phyloP scores from a whole-genome alignment of 2,888 invertebrate genomes.

The Cheilosia soror region DNA sequence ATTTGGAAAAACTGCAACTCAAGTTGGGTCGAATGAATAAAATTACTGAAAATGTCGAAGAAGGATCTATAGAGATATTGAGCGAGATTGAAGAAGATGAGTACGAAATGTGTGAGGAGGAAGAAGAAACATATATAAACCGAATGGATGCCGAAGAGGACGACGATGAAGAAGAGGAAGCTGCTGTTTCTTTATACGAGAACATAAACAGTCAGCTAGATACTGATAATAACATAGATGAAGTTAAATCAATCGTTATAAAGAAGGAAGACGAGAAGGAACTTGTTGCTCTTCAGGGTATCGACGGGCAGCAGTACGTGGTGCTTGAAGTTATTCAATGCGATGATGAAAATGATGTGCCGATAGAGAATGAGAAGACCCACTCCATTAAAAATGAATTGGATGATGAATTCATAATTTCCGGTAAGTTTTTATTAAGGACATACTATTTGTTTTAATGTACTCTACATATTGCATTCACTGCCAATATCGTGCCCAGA shows the following conservation, averaged over 20 bases:
- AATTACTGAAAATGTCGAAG: constrained; percentile 78
- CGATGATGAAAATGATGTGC: constrained; percentile 87
- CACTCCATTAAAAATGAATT: constrained; percentile 58
- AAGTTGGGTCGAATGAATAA: constrained; percentile 88
- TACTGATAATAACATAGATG: background rate
- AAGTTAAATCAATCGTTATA: constrained; percentile 81
- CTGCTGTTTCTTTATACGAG: constrained; percentile 67
- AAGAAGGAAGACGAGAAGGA: constrained; percentile 84
- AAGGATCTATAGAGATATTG: constrained; percentile 78
- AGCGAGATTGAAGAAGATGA: constrained; percentile 79
- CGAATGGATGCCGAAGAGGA: constrained; percentile 80
- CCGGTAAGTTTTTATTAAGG: constrained; percentile 33
- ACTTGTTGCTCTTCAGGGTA: constrained; percentile 88
- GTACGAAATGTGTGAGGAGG: constrained; percentile 78
- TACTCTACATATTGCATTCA: constrained; percentile 76
- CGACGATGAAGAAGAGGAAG: constrained; percentile 78
- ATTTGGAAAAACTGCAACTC: constrained; percentile 89
- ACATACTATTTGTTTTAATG: no score
- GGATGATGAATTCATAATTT: constrained; percentile 57
- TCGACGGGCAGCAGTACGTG: constrained; percentile 93
- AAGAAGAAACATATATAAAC: constrained; percentile 82
- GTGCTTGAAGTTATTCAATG: constrained; percentile 95
- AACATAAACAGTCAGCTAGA: background rate
- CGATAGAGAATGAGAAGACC: background rate
- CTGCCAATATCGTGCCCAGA: no score